Percentiles rank a stretch among this genome's conserved stretches.
These are phyloP conservation scores for Arbacia lixula DNA, from an alignment of 53 echinoderm and acorn worm genomes.

Conservation along the genomic window DNA sequence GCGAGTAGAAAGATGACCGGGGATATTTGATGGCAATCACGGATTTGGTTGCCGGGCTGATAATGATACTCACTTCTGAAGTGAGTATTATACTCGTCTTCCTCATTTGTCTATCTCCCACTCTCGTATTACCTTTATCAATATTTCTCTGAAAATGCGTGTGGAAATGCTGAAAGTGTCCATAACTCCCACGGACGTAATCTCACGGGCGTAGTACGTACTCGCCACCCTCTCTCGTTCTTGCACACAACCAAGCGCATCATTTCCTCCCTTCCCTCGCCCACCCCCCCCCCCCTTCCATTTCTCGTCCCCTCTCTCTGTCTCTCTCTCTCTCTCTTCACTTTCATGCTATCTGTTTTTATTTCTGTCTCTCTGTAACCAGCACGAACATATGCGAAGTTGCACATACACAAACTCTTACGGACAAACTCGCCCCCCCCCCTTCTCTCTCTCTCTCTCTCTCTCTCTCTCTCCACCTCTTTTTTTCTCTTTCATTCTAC, in stretches of 20 bases:
- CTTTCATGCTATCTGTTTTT: not conserved
- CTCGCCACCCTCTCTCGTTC: slow-evolving; percentile 3
- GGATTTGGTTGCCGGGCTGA: too few relatives aligned
- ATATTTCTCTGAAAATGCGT: too few relatives aligned
- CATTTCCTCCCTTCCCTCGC: too few relatives aligned
- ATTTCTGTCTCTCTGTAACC: not conserved
- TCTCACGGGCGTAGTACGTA: not conserved
- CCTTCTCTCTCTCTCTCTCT: not conserved
- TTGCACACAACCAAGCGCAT: not conserved
- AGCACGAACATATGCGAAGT: too few relatives aligned
- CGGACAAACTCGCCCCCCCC: not conserved
- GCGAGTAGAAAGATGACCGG: too few relatives aligned
- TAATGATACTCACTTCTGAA: too few relatives aligned
- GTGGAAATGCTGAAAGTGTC: too few relatives aligned
- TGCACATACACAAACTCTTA: not conserved
- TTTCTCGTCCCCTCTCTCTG: not conserved
- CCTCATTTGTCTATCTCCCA: not conserved
- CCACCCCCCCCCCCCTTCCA: too few relatives aligned
- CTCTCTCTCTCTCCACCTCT: not conserved
- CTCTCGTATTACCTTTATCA: not conserved
- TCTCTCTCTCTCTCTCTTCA: not conserved
- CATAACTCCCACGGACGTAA: too few relatives aligned
- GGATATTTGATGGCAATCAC: too few relatives aligned
- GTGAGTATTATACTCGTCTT: too few relatives aligned
- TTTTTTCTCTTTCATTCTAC: not conserved